Evolutionary conservation across 2,888 invertebrate genomes (phyloP), one percentile per base, ranked within the genome.

Genomic region (Trichogramma evanescens): DNA sequence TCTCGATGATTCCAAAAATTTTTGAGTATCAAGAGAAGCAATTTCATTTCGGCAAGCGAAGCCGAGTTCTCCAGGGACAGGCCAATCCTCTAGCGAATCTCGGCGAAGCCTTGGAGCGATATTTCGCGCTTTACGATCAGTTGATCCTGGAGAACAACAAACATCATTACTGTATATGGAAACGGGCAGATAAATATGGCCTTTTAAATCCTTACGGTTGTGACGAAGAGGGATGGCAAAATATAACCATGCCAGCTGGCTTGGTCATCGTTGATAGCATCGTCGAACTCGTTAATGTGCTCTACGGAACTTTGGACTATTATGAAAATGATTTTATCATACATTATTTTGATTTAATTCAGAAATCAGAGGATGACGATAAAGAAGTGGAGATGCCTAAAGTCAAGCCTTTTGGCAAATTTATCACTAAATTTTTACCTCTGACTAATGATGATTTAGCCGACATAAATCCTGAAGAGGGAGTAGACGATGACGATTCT

Each of bases 151-250:
- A 77, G 61, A 75, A 75, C 59, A 72, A 70, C 8, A 65, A 62
- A 5, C 59, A 74, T 10, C 67, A 70, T 62, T 78, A 73, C 26
- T 71, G 68, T 1, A 59, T 76, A 26, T 77, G 74, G 74, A 73
- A 69, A 45, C 59, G 66, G 0, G 63, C 67, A 1, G 61, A 59
- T 0, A 67, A 69, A 38, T 77, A 68, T 56, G 71, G 66, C 44
- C 4, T 75, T 4, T 70, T 77, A 7, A 76, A 78, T 67, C 71
- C 75, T n/a, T 77, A 77, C 40, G 77, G 77, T 0, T 66, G 65
- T 49, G 72, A 74, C 48, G 53, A 56, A 4, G 71, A 74, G 6
- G 76, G 76, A 39, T 75, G 73, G 72, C 66, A 71, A 41, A 46
- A 70, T 39, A 66, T 67, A 3, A 65, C 61, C n/a, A 54, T 66